Conservation (phyloP, 2,113 vertebrate species). For the Cavia porcellus region DNA sequence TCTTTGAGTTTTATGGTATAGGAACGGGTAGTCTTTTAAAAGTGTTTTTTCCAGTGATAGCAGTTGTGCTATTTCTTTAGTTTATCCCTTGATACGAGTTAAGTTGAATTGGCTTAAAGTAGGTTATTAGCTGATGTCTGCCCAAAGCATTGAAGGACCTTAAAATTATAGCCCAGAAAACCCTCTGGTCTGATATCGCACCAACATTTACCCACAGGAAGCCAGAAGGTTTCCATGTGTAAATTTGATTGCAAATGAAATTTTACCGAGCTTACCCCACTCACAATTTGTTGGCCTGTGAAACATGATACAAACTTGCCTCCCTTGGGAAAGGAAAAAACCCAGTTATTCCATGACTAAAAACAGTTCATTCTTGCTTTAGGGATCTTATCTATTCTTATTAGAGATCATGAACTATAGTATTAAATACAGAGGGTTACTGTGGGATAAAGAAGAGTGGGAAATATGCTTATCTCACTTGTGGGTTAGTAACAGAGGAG, state of each 20-base stretch:
- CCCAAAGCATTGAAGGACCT: conserved; percentile 48
- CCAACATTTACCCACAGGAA: conserved; percentile 51
- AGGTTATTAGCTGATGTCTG: conserved; percentile 64
- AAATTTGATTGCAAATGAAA: conserved; percentile 69
- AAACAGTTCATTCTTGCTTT: conserved; percentile 29
- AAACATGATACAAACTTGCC: background rate
- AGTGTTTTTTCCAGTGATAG: conserved; percentile 55
- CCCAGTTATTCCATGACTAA: background rate
- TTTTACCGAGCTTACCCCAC: background rate
- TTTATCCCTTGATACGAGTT: conserved; percentile 66
- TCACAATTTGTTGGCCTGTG: conserved; percentile 44
- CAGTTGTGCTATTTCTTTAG: conserved; percentile 67
- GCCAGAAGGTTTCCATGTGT: conserved; percentile 1
- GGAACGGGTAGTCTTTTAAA: conserved; percentile 58
- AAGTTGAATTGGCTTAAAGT: conserved; percentile 64
- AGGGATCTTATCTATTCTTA: background rate
- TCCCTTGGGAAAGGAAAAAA: background rate
- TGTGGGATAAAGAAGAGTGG: background rate
- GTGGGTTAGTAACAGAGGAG: background rate
- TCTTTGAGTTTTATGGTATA: conserved; percentile 32
- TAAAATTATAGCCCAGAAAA: conserved; percentile 70
- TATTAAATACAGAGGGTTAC: background rate
- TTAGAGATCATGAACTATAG: background rate
- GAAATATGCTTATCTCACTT: background rate
- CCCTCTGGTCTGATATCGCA: conserved; percentile 31